Evolutionary conservation across 2,888 invertebrate genomes (phyloP).

Genomic region (Stenichneumon culpator): DNA sequence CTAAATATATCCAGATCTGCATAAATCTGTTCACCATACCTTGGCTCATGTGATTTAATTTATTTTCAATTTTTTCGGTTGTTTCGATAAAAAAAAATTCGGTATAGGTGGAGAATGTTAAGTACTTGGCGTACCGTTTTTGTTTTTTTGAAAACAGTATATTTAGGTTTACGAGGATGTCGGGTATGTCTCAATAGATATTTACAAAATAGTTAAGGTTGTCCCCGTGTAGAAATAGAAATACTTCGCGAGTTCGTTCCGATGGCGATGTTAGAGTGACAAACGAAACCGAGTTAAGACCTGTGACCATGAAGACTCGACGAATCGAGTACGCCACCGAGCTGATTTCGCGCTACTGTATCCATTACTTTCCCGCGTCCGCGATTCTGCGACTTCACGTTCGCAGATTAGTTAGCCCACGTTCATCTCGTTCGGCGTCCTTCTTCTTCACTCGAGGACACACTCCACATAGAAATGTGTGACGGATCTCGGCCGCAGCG

Average conservation of each 20-base stretch:
- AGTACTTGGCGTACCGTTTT: no score
- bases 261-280: not conserved
- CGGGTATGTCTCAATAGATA: not conserved
- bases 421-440: constrained; percentile 19
- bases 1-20: no score
- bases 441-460: constrained; percentile 40
- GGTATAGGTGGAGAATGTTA: no score
- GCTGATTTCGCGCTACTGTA: not conserved
- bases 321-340: not conserved
- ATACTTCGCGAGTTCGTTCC: not conserved
- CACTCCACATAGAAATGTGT: constrained; percentile 37
- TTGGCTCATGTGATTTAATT: no score
- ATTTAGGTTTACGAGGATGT: not conserved
- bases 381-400: not conserved
- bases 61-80: no score
- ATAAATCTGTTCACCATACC: no score
- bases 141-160: no score
- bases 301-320: not conserved
- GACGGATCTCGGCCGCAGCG: constrained; percentile 19
- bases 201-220: not conserved
- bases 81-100: no score
- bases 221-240: not conserved
- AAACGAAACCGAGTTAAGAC: constrained; percentile 9
- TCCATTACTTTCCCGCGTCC: not conserved
- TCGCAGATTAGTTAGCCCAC: not conserved